Conservation (phyloP, 2,888 invertebrate species). For the Heterodera filipjevi region DNA sequence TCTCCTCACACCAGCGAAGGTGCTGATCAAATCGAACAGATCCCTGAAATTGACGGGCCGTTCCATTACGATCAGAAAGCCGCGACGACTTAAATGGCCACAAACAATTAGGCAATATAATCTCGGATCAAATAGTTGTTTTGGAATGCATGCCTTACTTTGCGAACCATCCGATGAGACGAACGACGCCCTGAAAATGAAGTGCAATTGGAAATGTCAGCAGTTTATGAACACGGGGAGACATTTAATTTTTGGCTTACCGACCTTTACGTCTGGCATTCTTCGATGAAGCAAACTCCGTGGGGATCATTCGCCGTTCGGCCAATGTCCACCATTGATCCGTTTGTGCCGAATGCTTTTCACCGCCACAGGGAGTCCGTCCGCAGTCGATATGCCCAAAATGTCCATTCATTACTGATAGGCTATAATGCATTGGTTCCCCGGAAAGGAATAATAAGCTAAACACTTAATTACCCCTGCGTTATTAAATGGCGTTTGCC, state of each 20-base stretch:
- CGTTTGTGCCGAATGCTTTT: slow-evolving; percentile 49
- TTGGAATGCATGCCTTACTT: slow-evolving; percentile 42
- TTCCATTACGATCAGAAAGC: slow-evolving; percentile 61
- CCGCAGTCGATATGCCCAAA: slow-evolving; percentile 40
- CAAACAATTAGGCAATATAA: slow-evolving; percentile 16
- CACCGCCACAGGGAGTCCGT: slow-evolving; percentile 48
- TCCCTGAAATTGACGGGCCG: slow-evolving; percentile 57
- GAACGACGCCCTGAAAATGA: slow-evolving; percentile 50
- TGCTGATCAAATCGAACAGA: slow-evolving; percentile 57
- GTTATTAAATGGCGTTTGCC: too few relatives aligned
- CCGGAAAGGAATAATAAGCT: too few relatives aligned
- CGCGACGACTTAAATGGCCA: slow-evolving; percentile 53
- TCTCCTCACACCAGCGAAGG: slow-evolving; percentile 55
- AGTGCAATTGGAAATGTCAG: not conserved
- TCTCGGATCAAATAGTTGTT: not conserved
- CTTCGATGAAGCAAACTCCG: slow-evolving; percentile 60
- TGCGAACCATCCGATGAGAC: slow-evolving; percentile 60
- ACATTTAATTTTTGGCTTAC: not conserved
- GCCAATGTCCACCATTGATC: slow-evolving; percentile 50
- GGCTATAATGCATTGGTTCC: not conserved
- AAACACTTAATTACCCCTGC: too few relatives aligned
- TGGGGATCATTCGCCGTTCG: slow-evolving; percentile 55
- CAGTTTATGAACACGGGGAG: not conserved
- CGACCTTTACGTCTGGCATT: slow-evolving; percentile 50
- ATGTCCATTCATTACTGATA: not conserved